Percentiles rank a stretch among this genome's conserved stretches.
Evolutionary conservation across 2,888 invertebrate species (phyloP).

Genomic region (Nephrocerus scutellatus): DNA sequence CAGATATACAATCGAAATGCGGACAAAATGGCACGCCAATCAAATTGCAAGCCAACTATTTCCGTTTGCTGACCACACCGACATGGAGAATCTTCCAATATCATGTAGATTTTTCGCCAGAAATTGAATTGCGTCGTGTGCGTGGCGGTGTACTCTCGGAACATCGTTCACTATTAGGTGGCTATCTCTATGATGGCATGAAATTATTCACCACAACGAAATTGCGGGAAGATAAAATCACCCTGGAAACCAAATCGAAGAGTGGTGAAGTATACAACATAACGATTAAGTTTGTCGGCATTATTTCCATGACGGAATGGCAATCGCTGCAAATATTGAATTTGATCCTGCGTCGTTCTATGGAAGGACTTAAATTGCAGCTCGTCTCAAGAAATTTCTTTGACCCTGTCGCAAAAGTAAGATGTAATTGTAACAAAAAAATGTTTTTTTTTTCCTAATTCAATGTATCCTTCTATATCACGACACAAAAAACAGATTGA

Average conservation of each 20-base stretch:
- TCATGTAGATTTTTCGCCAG: conserved; percentile 65
- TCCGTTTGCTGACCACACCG: conserved; percentile 56
- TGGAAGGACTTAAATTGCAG: conserved; percentile 56
- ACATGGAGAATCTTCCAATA: conserved; percentile 70
- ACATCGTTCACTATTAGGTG: conserved; percentile 54
- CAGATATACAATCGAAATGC: conserved; percentile 32
- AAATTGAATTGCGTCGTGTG: conserved; percentile 58
- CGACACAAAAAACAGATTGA: conserved; percentile 50
- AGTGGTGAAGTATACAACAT: conserved; percentile 52
- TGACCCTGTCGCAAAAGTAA: conserved; percentile 61
- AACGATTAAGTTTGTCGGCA: conserved; percentile 55
- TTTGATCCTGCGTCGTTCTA: conserved; percentile 59
- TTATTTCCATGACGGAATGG: conserved; percentile 59
- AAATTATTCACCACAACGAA: conserved; percentile 59
- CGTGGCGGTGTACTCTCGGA: conserved; percentile 57
- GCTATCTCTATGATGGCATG: conserved; percentile 71
- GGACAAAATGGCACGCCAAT: conserved; percentile 53
- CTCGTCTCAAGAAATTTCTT: conserved; percentile 67
- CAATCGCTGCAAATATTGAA: conserved; percentile 73
- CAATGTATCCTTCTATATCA: not conserved
- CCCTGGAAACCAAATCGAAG: conserved; percentile 53
- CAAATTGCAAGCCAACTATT: conserved; percentile 61
- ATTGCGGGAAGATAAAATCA: conserved; percentile 51
- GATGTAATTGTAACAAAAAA: not conserved
- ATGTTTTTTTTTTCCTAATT: conserved; percentile 1